Conservation (phyloP, 2,888 invertebrate species). For the Gastracanthus pulcherrimus region DNA sequence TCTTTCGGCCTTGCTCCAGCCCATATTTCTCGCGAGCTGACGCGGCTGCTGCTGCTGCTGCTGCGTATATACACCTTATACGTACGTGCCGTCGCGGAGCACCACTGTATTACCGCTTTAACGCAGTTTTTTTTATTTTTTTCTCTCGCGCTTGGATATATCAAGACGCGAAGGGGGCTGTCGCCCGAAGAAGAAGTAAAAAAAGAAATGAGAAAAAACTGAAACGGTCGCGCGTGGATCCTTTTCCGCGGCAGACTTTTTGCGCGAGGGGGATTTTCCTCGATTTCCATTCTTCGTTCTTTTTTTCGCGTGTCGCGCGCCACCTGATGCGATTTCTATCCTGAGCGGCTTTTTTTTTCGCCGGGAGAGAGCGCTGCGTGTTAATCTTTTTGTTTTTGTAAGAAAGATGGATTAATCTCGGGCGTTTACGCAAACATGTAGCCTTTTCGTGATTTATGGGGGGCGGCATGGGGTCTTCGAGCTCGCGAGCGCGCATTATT, state of each 20-base stretch:
- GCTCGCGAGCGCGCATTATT: not conserved
- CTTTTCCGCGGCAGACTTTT: too few species aligned
- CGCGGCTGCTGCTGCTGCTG: not conserved
- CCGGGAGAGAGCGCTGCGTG: not conserved
- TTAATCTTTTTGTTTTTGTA: not conserved
- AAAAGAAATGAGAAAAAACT: not conserved
- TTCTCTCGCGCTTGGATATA: not conserved
- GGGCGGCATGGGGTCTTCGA: not conserved
- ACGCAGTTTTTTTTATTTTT: not conserved
- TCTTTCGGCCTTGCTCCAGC: not conserved
- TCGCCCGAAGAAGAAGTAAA: not conserved
- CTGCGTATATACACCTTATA: not conserved
- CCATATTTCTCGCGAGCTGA: conserved; percentile 43
- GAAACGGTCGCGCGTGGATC: too few species aligned
- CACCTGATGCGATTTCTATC: too few species aligned
- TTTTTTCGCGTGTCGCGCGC: not conserved
- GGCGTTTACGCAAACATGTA: conserved; percentile 40
- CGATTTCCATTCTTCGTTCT: too few species aligned
- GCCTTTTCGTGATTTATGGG: conserved; percentile 41
- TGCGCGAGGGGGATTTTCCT: not conserved
- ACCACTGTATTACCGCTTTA: conserved; percentile 37
- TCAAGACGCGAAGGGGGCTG: not conserved
- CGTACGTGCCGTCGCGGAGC: conserved; percentile 19
- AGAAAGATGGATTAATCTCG: conserved; percentile 42
- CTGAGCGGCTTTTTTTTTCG: not conserved